A percentile compares a stretch with the other conserved stretches of the same genome.
These are phyloP conservation scores for cat (Felis catus) DNA, from an alignment of 2,113 vertebrate genomes.

Conservation along the genomic window DNA sequence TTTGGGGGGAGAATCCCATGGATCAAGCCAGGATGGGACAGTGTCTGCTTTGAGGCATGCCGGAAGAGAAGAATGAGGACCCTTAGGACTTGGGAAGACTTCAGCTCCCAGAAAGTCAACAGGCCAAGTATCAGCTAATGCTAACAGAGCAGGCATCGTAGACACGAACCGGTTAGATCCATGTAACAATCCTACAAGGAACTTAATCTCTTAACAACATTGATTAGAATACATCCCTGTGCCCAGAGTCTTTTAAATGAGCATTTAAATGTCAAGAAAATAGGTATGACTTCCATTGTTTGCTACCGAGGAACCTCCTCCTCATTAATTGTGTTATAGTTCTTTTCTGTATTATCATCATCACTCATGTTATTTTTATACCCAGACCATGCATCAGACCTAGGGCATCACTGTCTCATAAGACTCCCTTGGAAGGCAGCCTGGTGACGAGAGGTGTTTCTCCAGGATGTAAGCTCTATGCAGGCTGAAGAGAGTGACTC, in stretches of 20 bases:
- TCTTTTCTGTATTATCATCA: background rate
- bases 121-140: background rate
- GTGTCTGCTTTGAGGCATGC: background rate
- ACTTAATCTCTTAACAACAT: background rate
- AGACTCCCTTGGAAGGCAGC: background rate
- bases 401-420: background rate
- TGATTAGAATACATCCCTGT: no score
- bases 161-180: accelerated
- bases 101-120: background rate
- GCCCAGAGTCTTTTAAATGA: background rate
- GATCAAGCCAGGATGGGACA: background rate
- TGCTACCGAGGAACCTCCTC: background rate
- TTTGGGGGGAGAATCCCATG: accelerated
- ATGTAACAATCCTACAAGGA: accelerated
- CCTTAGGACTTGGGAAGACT: background rate
- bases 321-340: background rate
- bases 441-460: accelerated
- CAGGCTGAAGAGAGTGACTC: background rate
- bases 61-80: background rate
- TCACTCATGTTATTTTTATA: background rate
- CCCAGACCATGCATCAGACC: background rate
- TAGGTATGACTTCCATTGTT: background rate
- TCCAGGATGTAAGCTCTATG: accelerated
- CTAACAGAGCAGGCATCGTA: background rate
- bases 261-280: background rate